Conservation (phyloP, 2,113 vertebrate genomes). For the Paradoxurus hermaphroditus region DNA sequence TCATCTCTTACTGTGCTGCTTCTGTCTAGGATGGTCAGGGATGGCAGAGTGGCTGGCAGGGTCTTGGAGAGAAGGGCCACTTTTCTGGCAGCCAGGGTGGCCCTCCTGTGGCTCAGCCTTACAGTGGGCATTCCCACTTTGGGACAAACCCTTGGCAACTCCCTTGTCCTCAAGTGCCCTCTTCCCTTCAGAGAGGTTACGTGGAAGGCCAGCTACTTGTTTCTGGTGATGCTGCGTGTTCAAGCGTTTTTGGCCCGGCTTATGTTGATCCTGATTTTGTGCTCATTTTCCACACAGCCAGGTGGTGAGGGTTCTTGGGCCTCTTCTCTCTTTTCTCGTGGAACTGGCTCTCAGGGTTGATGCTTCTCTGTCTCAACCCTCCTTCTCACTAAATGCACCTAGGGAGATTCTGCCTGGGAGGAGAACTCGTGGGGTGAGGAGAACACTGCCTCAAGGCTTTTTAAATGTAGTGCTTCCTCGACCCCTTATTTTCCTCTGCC, state of each 20-base stretch:
- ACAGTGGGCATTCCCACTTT: not conserved
- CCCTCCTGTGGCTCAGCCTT: not conserved
- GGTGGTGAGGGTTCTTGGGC: not conserved
- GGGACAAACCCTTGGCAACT: not conserved
- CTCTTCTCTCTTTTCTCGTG: not conserved
- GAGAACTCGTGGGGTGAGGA: conserved; percentile 1
- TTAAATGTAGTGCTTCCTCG: conserved; percentile 17
- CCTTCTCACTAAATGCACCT: not conserved
- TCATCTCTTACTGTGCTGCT: not conserved
- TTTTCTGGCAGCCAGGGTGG: not conserved
- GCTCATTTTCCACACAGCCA: not conserved
- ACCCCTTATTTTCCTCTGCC: conserved; percentile 25
- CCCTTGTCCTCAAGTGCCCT: not conserved
- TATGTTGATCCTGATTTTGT: not conserved
- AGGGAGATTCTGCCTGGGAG: not conserved
- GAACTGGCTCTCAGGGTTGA: not conserved
- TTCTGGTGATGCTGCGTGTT: not conserved
- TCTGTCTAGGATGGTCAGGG: not conserved
- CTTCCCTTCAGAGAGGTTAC: not conserved
- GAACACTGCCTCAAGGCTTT: conserved; percentile 36
- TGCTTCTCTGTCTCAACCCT: not conserved
- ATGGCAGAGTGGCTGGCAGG: not conserved
- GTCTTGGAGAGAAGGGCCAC: not conserved
- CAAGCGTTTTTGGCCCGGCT: not conserved
- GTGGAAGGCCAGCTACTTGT: not conserved